Percentiles rank a stretch among this genome's conserved stretches.
Evolutionary conservation across 1,140 invertebrate genomes (phyloP).

Genomic region (Caenorhabditis inopinata): DNA sequence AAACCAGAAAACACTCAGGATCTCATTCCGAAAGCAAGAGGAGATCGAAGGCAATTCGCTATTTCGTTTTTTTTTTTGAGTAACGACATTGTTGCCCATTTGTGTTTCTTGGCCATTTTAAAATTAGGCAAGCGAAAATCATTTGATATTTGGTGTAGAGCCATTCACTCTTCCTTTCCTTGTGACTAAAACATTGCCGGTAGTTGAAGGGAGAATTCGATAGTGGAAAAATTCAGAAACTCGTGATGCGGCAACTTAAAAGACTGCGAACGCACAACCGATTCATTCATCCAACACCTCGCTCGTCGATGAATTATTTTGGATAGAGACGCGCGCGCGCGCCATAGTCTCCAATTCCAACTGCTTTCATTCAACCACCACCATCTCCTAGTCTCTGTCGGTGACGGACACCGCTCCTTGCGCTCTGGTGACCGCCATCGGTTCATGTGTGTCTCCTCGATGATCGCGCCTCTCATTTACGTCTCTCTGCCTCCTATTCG

Average conservation of each 20-base stretch:
- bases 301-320: constrained; percentile 21
- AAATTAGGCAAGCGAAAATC: too few species aligned
- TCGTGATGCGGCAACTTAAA: neutral
- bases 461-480: constrained; percentile 26
- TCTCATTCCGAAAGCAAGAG: too few species aligned
- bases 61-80: too few species aligned
- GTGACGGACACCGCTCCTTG: constrained; percentile 21
- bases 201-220: neutral
- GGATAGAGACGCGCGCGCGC: neutral
- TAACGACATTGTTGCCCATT: too few species aligned
- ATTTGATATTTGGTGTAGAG: too few species aligned
- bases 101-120: too few species aligned
- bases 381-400: neutral
- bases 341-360: neutral
- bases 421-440: constrained; percentile 29
- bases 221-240: neutral
- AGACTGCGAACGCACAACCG: neutral
- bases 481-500: neutral
- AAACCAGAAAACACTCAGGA: too few species aligned
- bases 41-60: too few species aligned
- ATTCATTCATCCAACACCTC: neutral
- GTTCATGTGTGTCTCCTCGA: neutral
- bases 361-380: constrained; percentile 5
- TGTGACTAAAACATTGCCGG: too few species aligned
- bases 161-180: too few species aligned